Evolutionary conservation across 2,888 invertebrate species (phyloP).

Genomic region (Sinhomidia bicolor): DNA sequence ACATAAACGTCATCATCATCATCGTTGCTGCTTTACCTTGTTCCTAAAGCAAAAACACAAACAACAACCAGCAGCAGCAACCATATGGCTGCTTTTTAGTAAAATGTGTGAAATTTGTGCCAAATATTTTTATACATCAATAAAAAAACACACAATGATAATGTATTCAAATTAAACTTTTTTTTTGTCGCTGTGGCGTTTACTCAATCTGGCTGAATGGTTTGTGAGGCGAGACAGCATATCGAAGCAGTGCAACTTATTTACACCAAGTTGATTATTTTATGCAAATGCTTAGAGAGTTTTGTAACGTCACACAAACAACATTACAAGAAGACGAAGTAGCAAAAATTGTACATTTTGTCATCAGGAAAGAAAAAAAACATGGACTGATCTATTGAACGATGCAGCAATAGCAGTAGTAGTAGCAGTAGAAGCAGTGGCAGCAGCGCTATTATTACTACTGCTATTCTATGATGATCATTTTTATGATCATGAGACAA

Average conservation of each 20-base stretch:
- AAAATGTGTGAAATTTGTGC: background rate
- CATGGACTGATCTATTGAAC: too few relatives aligned
- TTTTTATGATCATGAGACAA: conserved; percentile 20
- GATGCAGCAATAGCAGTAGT: too few relatives aligned
- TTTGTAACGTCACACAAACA: background rate
- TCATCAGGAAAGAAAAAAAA: too few relatives aligned
- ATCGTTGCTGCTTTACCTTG: background rate
- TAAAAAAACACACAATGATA: conserved; percentile 21
- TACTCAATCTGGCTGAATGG: too few relatives aligned
- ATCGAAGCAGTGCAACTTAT: background rate
- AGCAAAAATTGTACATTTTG: too few relatives aligned
- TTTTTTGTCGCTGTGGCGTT: too few relatives aligned
- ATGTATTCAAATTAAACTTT: background rate
- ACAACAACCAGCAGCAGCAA: too few relatives aligned
- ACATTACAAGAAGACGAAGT: background rate
- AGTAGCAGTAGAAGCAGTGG: too few relatives aligned
- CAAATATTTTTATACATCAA: background rate
- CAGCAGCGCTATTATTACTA: background rate
- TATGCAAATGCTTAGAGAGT: too few relatives aligned
- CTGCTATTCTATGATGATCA: conserved; percentile 24
- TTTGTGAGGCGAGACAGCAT: too few relatives aligned
- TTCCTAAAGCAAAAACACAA: background rate
- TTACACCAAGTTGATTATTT: background rate
- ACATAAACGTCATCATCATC: background rate
- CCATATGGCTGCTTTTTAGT: background rate